phyloP scores from a whole-genome alignment of 2,113 vertebrate genomes.

The Cheilinus undulatus region DNA sequence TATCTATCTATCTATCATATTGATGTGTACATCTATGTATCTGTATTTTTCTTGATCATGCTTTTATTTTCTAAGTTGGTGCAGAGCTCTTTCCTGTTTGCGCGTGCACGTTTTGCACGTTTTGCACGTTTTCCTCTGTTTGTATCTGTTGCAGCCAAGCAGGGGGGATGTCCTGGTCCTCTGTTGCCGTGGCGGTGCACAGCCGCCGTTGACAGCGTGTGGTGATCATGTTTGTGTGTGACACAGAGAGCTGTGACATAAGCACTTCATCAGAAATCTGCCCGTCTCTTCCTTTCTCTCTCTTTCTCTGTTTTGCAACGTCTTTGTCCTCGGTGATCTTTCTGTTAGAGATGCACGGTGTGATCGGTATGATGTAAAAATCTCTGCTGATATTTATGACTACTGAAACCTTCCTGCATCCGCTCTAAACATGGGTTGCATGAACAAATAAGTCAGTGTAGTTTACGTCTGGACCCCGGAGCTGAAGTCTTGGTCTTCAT shows the following conservation, averaged over 20 bases:
- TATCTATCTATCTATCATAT: too few relatives aligned
- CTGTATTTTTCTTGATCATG: not conserved
- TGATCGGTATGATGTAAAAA: too few relatives aligned
- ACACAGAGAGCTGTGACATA: conserved; percentile 27
- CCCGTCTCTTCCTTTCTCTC: not conserved
- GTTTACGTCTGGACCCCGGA: too few relatives aligned
- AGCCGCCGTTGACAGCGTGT: conserved; percentile 64
- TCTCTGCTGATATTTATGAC: too few relatives aligned
- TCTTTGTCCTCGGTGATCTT: too few relatives aligned
- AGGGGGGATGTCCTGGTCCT: conserved; percentile 61
- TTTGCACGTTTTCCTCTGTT: conserved; percentile 16
- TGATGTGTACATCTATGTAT: too few relatives aligned
- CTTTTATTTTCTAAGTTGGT: not conserved
- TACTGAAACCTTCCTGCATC: too few relatives aligned
- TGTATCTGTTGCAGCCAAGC: conserved; percentile 39
- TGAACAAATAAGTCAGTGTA: too few relatives aligned
- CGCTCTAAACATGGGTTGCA: too few relatives aligned
- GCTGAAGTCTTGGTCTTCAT: too few relatives aligned
- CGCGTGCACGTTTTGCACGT: conserved; percentile 20
- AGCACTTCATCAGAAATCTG: conserved; percentile 23
- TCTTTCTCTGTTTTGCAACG: too few relatives aligned
- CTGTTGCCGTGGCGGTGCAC: conserved; percentile 67
- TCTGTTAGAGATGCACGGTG: too few relatives aligned
- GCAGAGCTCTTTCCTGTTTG: not conserved
- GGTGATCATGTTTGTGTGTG: conserved; percentile 21